Evolutionary conservation across 2,888 invertebrate species (phyloP), one percentile per base, ranked within the genome.

Genomic region (Tribolium freemani): DNA sequence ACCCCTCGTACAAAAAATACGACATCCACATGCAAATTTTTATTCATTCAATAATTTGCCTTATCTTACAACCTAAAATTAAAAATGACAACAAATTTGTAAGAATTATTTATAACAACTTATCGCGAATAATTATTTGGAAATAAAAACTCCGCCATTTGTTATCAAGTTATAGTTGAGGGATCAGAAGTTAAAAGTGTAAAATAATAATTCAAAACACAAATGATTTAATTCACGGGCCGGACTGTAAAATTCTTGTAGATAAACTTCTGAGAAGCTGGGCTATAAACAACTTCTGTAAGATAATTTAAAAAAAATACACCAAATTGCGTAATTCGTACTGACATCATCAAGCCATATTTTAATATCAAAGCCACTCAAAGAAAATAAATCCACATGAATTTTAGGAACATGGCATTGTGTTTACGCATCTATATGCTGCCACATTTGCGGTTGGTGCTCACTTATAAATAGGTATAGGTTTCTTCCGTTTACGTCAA

Each of bases 261-360:
- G 63, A 63, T 63, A 63, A 63, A 51, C 63, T 63, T 63, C 51
- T 31, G 1, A 63, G 63, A 63, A 60, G 13, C n/a, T 50, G 31
- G 31, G 16, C 51, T 31, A 64, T 54, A 64, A 64, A 64, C 64
- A 64, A 53, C 45, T 44, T 64, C 53, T 64, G 20, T 2, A 13
- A 20, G 45, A 64, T 44, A 26, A 64, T 8, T 11, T 2, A 48
- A 13, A 48, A 48, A 48, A 48, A 48, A 48, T 48, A 38, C 38
- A 9, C 38, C 5, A 38, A 5, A 16, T 48, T 48, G 48, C 48
- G 13, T 3, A 48, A 48, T 48, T 45, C 11, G 26, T 3, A 26
- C 3, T 38, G 38, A 38, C 38, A 38, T 38, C 38, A 38, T 8
- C 38, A 38, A 38, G 3, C 38, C 26, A 26, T 5, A 38, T 8